Evolutionary conservation across 1,140 invertebrate species (phyloP).

Genomic region (Mamestra configurata): DNA sequence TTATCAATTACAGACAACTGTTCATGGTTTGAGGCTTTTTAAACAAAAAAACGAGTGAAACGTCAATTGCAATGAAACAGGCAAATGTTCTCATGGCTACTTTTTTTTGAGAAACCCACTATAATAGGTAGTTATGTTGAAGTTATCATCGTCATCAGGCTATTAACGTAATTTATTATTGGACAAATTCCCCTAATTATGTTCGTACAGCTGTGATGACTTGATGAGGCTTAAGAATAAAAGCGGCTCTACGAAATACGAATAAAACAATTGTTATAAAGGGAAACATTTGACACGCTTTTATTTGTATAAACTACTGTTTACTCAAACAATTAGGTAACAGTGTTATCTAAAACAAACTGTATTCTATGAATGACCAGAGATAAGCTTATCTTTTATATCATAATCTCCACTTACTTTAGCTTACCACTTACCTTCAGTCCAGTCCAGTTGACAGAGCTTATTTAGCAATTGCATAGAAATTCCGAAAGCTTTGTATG

Average conservation of each 20-base stretch:
- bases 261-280: neutral
- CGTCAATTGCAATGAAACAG: constrained; percentile 56
- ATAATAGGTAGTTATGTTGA: constrained; percentile 53
- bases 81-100: constrained; percentile 62
- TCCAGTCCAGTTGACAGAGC: no score
- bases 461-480: no score
- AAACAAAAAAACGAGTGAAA: constrained; percentile 62
- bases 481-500: neutral
- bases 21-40: constrained; percentile 56
- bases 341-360: no score
- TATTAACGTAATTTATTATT: constrained; percentile 45
- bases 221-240: neutral
- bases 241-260: no score
- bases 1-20: constrained; percentile 46
- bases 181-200: constrained; percentile 31
- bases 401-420: no score
- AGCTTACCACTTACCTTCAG: no score
- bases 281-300: neutral
- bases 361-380: no score
- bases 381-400: no score
- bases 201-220: neutral
- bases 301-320: neutral
- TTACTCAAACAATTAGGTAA: neutral
- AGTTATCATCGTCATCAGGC: constrained; percentile 42
- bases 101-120: constrained; percentile 56